A percentile compares a stretch with the other conserved stretches of the same genome.
Conservation (phyloP, 2,797 vertebrate genomes). For the Enteromius radiatus region DNA sequence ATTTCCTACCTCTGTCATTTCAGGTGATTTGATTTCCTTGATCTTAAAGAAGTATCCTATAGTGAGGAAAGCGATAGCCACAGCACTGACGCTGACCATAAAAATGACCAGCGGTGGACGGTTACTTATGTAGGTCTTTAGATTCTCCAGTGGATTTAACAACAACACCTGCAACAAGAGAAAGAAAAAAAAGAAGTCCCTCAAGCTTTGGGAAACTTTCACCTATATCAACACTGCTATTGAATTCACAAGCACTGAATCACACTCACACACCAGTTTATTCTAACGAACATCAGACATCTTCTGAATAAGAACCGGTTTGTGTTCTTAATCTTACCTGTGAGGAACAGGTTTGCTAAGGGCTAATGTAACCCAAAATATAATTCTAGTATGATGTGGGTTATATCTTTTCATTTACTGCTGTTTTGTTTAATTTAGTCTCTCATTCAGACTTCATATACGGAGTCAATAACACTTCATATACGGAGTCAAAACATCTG, state of each 20-base stretch:
- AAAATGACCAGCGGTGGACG: conserved; percentile 97
- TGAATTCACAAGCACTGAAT: not conserved
- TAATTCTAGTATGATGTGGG: too few relatives aligned
- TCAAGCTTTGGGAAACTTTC: not conserved
- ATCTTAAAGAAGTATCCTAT: conserved; percentile 99
- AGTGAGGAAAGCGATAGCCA: conserved; percentile 97
- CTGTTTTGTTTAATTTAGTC: too few relatives aligned
- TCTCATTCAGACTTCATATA: too few relatives aligned
- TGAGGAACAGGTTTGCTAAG: not conserved
- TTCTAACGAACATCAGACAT: not conserved
- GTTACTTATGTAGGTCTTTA: conserved; percentile 91
- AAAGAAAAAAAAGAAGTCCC: not conserved
- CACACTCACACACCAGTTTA: not conserved
- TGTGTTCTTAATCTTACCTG: not conserved
- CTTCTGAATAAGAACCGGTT: not conserved
- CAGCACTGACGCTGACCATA: conserved; percentile 97
- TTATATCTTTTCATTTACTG: too few relatives aligned
- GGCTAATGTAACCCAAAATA: too few relatives aligned
- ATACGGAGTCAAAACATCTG: too few relatives aligned
- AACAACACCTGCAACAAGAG: conserved; percentile 82
- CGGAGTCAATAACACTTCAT: too few relatives aligned
- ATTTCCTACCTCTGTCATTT: conserved; percentile 88
- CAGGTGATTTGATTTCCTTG: conserved; percentile 98
- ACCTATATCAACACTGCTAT: not conserved
- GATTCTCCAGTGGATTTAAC: conserved; percentile 94